Conservation (phyloP, 2,113 vertebrate genomes). For the Pygoscelis antarcticus region DNA sequence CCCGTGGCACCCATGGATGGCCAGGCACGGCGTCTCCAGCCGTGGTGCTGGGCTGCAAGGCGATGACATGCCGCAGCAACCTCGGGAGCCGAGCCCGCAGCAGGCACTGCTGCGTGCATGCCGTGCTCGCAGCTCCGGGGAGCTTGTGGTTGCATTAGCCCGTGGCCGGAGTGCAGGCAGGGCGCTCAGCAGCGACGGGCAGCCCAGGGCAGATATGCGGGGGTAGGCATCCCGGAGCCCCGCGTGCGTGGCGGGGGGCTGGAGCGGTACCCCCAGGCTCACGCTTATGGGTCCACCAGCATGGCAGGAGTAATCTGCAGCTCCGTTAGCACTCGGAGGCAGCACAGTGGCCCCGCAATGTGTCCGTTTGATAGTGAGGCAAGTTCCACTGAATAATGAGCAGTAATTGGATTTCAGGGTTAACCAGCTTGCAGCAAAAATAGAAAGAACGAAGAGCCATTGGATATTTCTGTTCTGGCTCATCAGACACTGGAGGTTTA, state of each 20-base stretch:
- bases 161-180: fast-evolving
- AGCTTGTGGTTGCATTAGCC: neutral
- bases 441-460: slow-evolving; percentile 49
- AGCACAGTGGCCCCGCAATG: neutral
- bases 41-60: fast-evolving
- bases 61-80: fast-evolving
- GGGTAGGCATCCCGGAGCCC: neutral
- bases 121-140: fast-evolving
- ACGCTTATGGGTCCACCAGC: neutral
- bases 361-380: slow-evolving; percentile 50
- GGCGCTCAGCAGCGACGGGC: neutral
- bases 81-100: neutral
- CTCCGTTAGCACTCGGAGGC: slow-evolving; percentile 9
- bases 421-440: slow-evolving; percentile 65
- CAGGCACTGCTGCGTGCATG: fast-evolving
- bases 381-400: slow-evolving; percentile 69
- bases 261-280: neutral
- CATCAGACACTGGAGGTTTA: slow-evolving; percentile 67
- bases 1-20: neutral
- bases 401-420: slow-evolving; percentile 75
- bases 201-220: neutral
- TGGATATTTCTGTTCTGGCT: slow-evolving; percentile 71
- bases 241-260: fast-evolving
- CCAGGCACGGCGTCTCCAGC: neutral
- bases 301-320: slow-evolving; percentile 23